Base-by-base conservation (phyloP, 1,140 invertebrate genomes). In the Gonatopus flavifemur region DNA sequence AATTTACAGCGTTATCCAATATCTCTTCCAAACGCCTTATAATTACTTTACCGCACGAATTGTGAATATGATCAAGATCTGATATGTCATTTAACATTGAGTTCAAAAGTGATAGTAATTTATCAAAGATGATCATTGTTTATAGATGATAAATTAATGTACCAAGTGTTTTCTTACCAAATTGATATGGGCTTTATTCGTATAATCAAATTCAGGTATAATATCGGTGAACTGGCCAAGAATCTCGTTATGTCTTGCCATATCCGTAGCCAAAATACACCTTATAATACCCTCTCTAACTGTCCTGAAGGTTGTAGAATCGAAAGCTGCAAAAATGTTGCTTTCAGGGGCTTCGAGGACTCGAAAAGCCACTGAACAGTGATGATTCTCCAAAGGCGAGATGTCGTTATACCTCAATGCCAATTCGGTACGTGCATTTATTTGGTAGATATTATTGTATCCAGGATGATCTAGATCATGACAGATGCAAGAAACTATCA, bases 391-490 rank as follows among this genome's bases (percentile, higher is more conserved):
- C 59, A 94, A 75, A 1, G 91, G 91, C 33, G 90, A 93, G 55
- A 93, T 91, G 76, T 94, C 91, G 72, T 93, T 93, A 76, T 93
- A 94, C 28, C 90, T 82, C 39, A 93, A 80, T 7, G 91, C 91
- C 55, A 94, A 72, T 65, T 93, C 90, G 6, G 91, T 93, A 51
- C 86, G 83, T 18, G 91, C 90, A 71, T 94, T 94, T 59, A 93
- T 91, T 77, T 92, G 90, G 76, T 92, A 93, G 51, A 90, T 89
- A 63, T 93, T 93, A 74, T 93, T 93, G 68, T 91, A 91, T 21
- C 93, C 93, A 4, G 93, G 93, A 82, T 96, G 93, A 70, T 95
- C 92, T 19, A 95, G 78, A 76, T 96, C 93, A 72, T 96, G 93
- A 64, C 91, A 93, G 30, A 94, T 89, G 69, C 88, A 90, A 8